Percentiles rank a stretch among this genome's conserved stretches.
Conservation (phyloP, 2,888 invertebrate genomes). For the Argyresthia goedartella region DNA sequence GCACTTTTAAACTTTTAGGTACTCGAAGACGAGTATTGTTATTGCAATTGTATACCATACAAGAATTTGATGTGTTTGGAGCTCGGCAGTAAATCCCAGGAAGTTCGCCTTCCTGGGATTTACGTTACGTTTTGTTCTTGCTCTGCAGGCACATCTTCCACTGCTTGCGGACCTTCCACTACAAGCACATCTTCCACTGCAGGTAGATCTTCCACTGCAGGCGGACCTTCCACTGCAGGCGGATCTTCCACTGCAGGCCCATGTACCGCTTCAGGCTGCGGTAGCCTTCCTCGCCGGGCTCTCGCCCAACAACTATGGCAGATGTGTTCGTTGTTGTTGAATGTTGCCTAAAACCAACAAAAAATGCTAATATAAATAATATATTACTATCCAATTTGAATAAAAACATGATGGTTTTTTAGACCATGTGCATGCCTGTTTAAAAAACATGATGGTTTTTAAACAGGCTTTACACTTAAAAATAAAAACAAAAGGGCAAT, state of each 20-base stretch:
- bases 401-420: too few species aligned
- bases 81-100: slow-evolving; percentile 5
- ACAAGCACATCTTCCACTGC: slow-evolving; percentile 6
- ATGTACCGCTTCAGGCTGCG: slow-evolving; percentile 2
- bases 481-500: too few species aligned
- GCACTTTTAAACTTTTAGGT: slow-evolving; percentile 5
- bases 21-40: slow-evolving; percentile 5
- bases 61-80: slow-evolving; percentile 6
- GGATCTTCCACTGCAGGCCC: slow-evolving; percentile 2
- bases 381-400: too few species aligned
- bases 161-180: slow-evolving; percentile 3
- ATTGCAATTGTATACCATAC: slow-evolving; percentile 5
- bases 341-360: too few species aligned
- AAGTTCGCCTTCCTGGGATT: too few species aligned
- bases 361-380: too few species aligned
- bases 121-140: slow-evolving; percentile 5
- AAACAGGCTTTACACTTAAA: too few species aligned
- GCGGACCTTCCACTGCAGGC: slow-evolving; percentile 4
- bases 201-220: slow-evolving; percentile 1
- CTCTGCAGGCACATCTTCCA: neutral
- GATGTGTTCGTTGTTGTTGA: too few species aligned
- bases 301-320: slow-evolving; percentile 8
- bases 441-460: too few species aligned
- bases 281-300: slow-evolving; percentile 7
- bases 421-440: too few species aligned